These are phyloP conservation scores for Resseliella maxima DNA, from an alignment of 2,888 invertebrate species.

Conservation along the genomic window DNA sequence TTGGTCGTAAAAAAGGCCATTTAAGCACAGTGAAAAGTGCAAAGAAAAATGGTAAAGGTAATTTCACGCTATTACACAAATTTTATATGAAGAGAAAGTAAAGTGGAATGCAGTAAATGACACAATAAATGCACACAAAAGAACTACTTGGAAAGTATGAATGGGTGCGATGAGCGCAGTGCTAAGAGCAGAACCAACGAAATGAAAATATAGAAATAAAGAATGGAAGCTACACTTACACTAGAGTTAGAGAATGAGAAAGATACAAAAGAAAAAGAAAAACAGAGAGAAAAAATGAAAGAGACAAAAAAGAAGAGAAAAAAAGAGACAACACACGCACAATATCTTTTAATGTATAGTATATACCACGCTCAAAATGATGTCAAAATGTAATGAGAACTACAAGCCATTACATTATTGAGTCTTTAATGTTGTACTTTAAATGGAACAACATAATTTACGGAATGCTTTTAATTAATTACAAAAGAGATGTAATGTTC, in stretches of 20 bases:
- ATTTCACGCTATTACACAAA: constrained; percentile 48
- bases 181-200: no score
- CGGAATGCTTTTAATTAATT: constrained; percentile 35
- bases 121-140: not conserved
- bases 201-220: no score
- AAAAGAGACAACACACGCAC: not conserved
- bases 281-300: not conserved
- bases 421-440: constrained; percentile 20
- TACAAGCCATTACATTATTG: constrained; percentile 42
- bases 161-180: not conserved
- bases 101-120: constrained; percentile 19
- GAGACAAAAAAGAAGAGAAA: not conserved
- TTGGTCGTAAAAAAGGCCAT: no score
- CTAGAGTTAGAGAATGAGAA: no score
- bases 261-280: not conserved
- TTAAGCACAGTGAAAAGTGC: not conserved
- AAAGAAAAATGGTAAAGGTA: constrained; percentile 23
- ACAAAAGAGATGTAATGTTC: constrained; percentile 34
- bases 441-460: constrained; percentile 41
- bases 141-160: not conserved
- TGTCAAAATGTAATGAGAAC: constrained; percentile 17
- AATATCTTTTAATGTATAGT: not conserved
- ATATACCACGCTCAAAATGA: not conserved
- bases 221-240: no score
- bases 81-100: constrained; percentile 5